A percentile compares a stretch with the other conserved stretches of the same genome.
Conservation (phyloP, 2,888 invertebrate species). For the Eretmocerus hayati region DNA sequence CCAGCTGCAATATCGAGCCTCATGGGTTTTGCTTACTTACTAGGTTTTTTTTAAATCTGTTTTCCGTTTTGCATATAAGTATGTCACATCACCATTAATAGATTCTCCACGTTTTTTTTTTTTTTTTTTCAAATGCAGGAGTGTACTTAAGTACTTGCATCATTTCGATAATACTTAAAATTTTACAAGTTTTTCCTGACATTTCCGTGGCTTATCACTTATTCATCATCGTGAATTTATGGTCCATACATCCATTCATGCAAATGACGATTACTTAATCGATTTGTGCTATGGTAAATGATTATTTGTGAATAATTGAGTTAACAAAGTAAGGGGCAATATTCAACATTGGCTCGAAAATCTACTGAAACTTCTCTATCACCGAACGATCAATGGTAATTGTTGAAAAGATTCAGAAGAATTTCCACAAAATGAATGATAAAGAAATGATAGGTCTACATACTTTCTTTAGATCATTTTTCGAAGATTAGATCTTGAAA, state of each 20-base stretch:
- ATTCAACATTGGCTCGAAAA: too few relatives aligned
- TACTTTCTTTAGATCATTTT: too few relatives aligned
- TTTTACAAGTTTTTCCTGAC: slow-evolving; percentile 6
- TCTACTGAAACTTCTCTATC: too few relatives aligned
- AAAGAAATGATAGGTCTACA: too few relatives aligned
- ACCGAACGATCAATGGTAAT: too few relatives aligned
- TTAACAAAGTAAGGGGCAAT: too few relatives aligned
- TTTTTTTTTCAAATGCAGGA: too few relatives aligned
- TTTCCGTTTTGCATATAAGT: neutral
- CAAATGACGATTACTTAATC: slow-evolving; percentile 11
- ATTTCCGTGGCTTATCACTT: slow-evolving; percentile 4
- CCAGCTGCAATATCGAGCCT: slow-evolving; percentile 37
- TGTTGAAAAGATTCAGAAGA: too few relatives aligned
- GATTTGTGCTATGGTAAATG: slow-evolving; percentile 1
- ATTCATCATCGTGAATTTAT: slow-evolving; percentile 7
- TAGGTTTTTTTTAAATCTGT: slow-evolving; percentile 13
- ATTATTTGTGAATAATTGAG: too few relatives aligned
- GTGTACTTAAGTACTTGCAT: slow-evolving; percentile 20
- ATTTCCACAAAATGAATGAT: too few relatives aligned
- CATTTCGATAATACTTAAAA: slow-evolving; percentile 18
- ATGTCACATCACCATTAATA: neutral
- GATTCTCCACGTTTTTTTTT: slow-evolving; percentile 6
- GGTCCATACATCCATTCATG: slow-evolving; percentile 13
- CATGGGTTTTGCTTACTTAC: slow-evolving; percentile 27
- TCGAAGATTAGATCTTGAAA: too few relatives aligned